These are phyloP conservation scores for Pseudomyrmex dendroicus DNA, from an alignment of 1,140 invertebrate genomes.

Conservation along the genomic window DNA sequence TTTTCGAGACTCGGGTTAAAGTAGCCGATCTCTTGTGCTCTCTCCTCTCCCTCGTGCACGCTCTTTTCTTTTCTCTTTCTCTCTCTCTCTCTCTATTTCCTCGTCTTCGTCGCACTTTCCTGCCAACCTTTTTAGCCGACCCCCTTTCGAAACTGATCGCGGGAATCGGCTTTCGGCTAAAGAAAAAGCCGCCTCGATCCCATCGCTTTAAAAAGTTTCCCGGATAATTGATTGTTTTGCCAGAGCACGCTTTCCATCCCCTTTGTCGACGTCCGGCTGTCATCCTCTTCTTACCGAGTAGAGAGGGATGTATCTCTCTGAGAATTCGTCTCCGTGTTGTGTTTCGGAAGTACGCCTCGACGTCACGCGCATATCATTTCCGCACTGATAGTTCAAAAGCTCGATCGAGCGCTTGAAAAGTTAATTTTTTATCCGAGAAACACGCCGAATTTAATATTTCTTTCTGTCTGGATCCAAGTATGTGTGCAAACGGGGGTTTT, in stretches of 20 bases:
- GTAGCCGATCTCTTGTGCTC: constrained; percentile 71
- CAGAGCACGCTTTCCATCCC: constrained; percentile 73
- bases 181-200: constrained; percentile 66
- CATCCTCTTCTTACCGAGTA: constrained; percentile 49
- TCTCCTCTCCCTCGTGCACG: constrained; percentile 2
- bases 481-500: too few relatives aligned
- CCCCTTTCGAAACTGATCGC: constrained; percentile 77
- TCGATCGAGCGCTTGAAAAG: constrained; percentile 41
- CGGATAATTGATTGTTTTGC: constrained; percentile 84
- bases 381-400: constrained; percentile 11
- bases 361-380: constrained; percentile 8
- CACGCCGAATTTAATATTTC: background rate
- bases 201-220: constrained; percentile 78
- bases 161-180: constrained; percentile 69
- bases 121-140: constrained; percentile 28
- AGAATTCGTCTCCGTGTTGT: constrained; percentile 11
- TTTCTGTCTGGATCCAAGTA: background rate
- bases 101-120: constrained; percentile 4
- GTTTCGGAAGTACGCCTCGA: constrained; percentile 25
- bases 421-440: background rate
- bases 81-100: background rate
- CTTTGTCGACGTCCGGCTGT: constrained; percentile 45
- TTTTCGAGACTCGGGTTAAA: constrained; percentile 79
- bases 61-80: background rate
- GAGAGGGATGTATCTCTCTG: constrained; percentile 31